Base-by-base conservation (phyloP, 2,797 vertebrate species). In the Dendrocincla tyrannina region DNA sequence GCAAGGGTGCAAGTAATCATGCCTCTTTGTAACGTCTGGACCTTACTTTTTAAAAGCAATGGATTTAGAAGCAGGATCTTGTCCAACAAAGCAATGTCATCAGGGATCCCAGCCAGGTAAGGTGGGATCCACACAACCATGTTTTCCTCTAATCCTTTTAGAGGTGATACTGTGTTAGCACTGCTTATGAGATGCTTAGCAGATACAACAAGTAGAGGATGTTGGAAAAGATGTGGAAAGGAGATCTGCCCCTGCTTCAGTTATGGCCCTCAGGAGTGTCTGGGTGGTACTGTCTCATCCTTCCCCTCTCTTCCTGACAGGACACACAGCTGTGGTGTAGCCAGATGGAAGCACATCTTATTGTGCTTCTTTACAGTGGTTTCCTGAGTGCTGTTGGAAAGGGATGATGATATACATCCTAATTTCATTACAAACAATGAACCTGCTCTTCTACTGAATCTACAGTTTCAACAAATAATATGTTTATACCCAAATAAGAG, bases 1-100 rank as follows among this genome's bases (percentile, higher is more conserved):
- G 18, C 9, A 13, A 84, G 23, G 68, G 20, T 89, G 55, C 39
- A 92, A 88, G 89, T 96, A 94, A 96, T 97, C 96, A 91, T 20
- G 4, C 53, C n/a, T 96, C 85, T 94, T 85, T 62, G 19, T 94
- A 81, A 72, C 32, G 73, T 94, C 90, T 95, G 73, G 70, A 91
- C 15, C 52, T 83, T 42, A 11, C 74, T 89, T 97, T 96, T 94
- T 72, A 84, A 81, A 89, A 90, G n/a, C 3, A 15, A 41, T 59
- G 37, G 59, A 68, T 92, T 92, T 89, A 83, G 87, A 94, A 82
- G 44, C 32, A 68, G 9, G 7, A 59, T 88, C 63, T 79, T 80
- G 24, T 70, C 19, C 49, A 82, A 33, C 10, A 56, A 42, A 64
- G 16, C 23, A 37, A 25, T 47, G 25, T 56, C 73, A 42, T 14